These are phyloP conservation scores for Neria commutata DNA, from an alignment of 2,888 invertebrate species.

Conservation along the genomic window DNA sequence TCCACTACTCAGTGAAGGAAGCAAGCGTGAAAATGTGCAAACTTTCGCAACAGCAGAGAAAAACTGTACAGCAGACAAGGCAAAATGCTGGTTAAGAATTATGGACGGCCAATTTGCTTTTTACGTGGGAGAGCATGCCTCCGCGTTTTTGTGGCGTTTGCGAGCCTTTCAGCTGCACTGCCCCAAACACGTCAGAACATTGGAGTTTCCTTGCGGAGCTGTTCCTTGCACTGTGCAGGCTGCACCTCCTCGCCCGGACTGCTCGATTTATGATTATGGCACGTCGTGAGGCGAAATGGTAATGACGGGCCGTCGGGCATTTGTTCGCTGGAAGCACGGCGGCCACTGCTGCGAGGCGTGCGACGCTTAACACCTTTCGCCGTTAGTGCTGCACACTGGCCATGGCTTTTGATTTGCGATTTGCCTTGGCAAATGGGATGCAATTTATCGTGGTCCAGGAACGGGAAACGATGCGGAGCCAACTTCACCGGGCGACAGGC, in stretches of 20 bases:
- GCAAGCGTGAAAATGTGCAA: too few species aligned
- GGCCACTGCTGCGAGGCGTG: not conserved
- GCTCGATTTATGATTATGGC: slow-evolving; percentile 54
- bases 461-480: too few species aligned
- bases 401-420: not conserved
- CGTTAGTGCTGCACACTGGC: not conserved
- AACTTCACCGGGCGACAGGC: not conserved
- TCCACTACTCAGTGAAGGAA: too few species aligned
- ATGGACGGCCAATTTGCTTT: too few species aligned
- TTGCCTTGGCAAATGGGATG: too few species aligned
- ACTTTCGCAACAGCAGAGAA: too few species aligned
- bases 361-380: not conserved
- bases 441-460: too few species aligned
- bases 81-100: too few species aligned
- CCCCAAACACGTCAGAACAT: not conserved
- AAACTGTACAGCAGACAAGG: too few species aligned
- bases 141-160: slow-evolving; percentile 27
- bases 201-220: not conserved
- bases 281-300: slow-evolving; percentile 53
- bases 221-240: not conserved
- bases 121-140: too few species aligned
- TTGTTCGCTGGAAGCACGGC: not conserved
- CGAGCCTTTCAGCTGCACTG: slow-evolving; percentile 26
- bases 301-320: slow-evolving; percentile 39
- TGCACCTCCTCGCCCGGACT: too few species aligned